Percentiles rank a stretch among this genome's conserved stretches.
Conservation (phyloP, 2,113 vertebrate genomes). For the Rhineura floridana region DNA sequence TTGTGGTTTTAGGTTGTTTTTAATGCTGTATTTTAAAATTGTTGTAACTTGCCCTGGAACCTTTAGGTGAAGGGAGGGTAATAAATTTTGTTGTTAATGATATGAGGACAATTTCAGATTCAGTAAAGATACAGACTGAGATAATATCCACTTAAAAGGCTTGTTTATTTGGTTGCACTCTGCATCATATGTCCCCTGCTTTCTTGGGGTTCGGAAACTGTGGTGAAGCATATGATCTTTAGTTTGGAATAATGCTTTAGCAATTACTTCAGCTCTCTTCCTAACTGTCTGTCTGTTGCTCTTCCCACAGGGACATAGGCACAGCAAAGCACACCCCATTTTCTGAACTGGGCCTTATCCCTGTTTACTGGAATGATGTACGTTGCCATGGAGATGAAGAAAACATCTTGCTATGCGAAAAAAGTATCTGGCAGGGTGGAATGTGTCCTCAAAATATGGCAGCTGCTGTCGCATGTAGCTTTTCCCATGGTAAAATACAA, state of each 20-base stretch:
- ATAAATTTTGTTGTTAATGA: no score
- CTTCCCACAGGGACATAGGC: slow-evolving; percentile 78
- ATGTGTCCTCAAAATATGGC: slow-evolving; percentile 77
- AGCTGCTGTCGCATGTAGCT: slow-evolving; percentile 85
- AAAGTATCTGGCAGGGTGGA: slow-evolving; percentile 81
- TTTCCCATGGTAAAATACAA: slow-evolving; percentile 74
- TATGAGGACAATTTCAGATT: no score
- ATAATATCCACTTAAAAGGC: no score
- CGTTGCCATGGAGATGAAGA: slow-evolving; percentile 86
- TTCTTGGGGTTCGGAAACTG: not conserved
- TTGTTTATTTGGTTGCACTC: not conserved
- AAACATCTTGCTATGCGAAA: slow-evolving; percentile 85
- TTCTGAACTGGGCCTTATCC: slow-evolving; percentile 73
- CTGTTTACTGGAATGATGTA: slow-evolving; percentile 84
- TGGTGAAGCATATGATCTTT: not conserved
- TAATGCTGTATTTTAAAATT: no score
- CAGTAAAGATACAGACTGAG: no score
- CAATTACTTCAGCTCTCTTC: not conserved
- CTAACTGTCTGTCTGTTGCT: slow-evolving; percentile 37
- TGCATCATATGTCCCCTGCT: not conserved
- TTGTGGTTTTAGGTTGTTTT: no score
- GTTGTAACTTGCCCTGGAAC: no score
- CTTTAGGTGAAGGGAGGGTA: no score
- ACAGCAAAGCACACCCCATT: slow-evolving; percentile 76
- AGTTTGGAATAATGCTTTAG: not conserved